Evolutionary conservation across 2,797 vertebrate genomes (phyloP), one percentile per base, ranked within the genome.

Genomic region (Poeciliopsis turneri): DNA sequence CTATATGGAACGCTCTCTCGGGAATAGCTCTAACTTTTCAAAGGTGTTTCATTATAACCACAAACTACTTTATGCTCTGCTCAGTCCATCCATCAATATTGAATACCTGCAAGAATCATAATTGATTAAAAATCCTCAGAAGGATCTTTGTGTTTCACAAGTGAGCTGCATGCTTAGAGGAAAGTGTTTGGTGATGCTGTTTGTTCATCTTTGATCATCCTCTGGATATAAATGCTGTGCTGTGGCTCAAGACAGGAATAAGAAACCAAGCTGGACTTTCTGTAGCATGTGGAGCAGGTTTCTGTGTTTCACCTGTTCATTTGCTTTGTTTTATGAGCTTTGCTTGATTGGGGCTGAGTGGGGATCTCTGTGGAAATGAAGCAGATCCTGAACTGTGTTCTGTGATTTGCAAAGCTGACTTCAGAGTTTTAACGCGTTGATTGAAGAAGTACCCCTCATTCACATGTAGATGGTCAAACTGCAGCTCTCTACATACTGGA

Each of bases 271-370:
- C 1, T 20, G 5, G 53, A 18, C 47, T 69, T 41, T 2, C 2
- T 55, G 69, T 47, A 33, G 51, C 79, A 81, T 64, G 53, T 41
- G 64, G 25, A 86, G 75, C 45, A 78, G 68, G 23, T 81, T 64
- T 82, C 43, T 43, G 53, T 33, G 64, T 77, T 82, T 28, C 41
- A 64, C 71, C 73, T 43, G n/a, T 49, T 28, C n/a, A 12, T 41
- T 57, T 74, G 53, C 53, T 78, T 66, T 79, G 59, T 78, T 84
- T 78, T 49, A 72, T 66, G 53, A 69, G 72, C 30, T 77, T 49
- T 77, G 66, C 74, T 79, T 66, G 51, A 25, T 77, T 68, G 46
- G 36, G 72, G 78, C 78, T 74, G 36, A 76, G 80, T 47, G n/a
- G 2, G 0, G 61, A 23, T 33, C 51, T 7, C 75, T 75, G 46